A percentile compares a stretch with the other conserved stretches of the same genome.
Evolutionary conservation across 2,113 vertebrate species (phyloP).

Genomic region (Lipophrys pholis): DNA sequence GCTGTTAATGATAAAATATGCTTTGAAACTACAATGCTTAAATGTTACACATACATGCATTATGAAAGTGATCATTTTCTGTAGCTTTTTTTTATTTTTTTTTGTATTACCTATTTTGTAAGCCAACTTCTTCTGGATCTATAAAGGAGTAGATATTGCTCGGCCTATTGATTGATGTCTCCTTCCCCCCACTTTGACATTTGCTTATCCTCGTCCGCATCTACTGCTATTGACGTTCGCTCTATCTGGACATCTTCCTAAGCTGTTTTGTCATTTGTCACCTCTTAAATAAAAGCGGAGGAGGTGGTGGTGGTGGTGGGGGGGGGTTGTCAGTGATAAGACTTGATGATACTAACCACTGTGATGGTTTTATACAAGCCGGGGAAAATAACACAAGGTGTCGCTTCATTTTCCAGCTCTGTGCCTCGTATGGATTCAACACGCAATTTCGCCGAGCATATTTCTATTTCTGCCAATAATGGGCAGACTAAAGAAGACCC

Average conservation of each 20-base stretch:
- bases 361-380: conserved; percentile 49
- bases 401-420: conserved; percentile 52
- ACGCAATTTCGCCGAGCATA: conserved; percentile 50
- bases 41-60: not conserved
- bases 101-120: conserved; percentile 18
- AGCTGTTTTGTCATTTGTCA: conserved; percentile 82
- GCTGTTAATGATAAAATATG: conserved; percentile 44
- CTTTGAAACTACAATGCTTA: conserved; percentile 10
- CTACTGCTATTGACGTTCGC: conserved; percentile 72
- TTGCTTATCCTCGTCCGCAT: conserved; percentile 78
- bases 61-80: conserved; percentile 26
- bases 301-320: not conserved
- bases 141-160: conserved; percentile 73
- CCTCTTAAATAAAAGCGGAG: conserved; percentile 76
- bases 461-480: conserved; percentile 54
- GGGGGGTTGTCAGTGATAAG: conserved; percentile 60
- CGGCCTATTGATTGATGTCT: conserved; percentile 75
- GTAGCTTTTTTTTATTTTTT: not conserved
- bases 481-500: conserved; percentile 36
- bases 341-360: conserved; percentile 66
- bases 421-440: conserved; percentile 45
- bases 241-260: conserved; percentile 81
- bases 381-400: conserved; percentile 16
- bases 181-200: conserved; percentile 79
- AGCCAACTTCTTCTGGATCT: conserved; percentile 47